Base-by-base conservation (phyloP, 2,888 invertebrate species). In the Mystacides longicornis region DNA sequence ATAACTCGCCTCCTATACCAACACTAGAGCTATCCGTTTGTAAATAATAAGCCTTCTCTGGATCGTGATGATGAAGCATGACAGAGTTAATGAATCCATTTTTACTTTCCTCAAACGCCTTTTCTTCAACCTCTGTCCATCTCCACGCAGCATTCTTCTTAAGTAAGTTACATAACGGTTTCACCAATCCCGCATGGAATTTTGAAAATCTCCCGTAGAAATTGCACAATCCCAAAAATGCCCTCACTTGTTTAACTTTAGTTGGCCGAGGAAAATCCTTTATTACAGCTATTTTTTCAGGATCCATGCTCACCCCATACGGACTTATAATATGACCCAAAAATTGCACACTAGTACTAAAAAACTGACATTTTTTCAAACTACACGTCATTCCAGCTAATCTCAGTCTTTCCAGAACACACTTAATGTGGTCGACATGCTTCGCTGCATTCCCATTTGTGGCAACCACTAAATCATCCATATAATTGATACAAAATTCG, bases 261-360 rank as follows among this genome's bases (percentile, higher is more conserved):
- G 51, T 63, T 0, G 64, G 65, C 1, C 37, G 21, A 0, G 66
- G 64, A 23, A 63, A 64, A 0, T 61, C 54, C 16, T 54, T 37
- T n/a, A 63, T 61, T 0, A 57, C 49, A n/a, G 55, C 48, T 5
- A 62, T 23, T 20, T 63, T 63, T 2, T 58, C 58, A 0, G 58
- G 56, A 20, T 61, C 60, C 1, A 58, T 51, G 60, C 59, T 61
- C 0, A 62, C 56, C 11, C 62, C 56, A 19, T 52, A 55, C n/a
- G 56, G 55, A 3, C 56, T 14, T 23, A 62, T 60, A 5, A 58
- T 42, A 20, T 47, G 54, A 11, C 49, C 33, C 18, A 49, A 27
- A 22, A 27, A 23, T 20, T 37, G n/a, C 11, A 48, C 23, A 23
- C 37, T 19, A 5, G 16, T 20, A 22, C n/a, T 47, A 5, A 42